phyloP scores from a whole-genome alignment of 2,113 vertebrate genomes.

The Percopsis transmontana region DNA sequence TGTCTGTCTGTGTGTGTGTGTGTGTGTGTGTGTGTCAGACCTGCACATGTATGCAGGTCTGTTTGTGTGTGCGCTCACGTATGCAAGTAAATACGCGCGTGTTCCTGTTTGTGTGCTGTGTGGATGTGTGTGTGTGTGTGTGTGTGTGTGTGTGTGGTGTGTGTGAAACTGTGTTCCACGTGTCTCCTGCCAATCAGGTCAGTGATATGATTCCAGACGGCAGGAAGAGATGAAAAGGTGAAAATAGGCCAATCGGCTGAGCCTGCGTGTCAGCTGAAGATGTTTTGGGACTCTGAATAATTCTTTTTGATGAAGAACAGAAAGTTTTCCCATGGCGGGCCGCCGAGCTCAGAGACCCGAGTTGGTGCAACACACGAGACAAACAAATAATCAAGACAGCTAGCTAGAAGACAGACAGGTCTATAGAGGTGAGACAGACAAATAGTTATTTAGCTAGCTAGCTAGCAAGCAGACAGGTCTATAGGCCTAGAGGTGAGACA shows the following conservation, averaged over 20 bases:
- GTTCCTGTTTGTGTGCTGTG: background rate
- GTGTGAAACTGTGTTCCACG: background rate
- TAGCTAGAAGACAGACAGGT: slow-evolving; percentile 1
- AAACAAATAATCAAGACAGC: too few relatives aligned
- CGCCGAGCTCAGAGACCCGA: background rate
- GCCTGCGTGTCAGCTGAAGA: background rate
- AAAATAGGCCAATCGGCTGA: slow-evolving; percentile 6
- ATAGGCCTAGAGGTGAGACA: too few relatives aligned
- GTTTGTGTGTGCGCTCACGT: background rate
- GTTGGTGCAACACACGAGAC: background rate
- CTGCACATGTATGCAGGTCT: background rate
- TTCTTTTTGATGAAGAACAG: slow-evolving; percentile 10
- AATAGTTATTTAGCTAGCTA: background rate
- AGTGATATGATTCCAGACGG: slow-evolving; percentile 20
- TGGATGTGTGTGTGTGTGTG: background rate
- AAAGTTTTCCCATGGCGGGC: background rate
- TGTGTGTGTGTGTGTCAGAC: background rate
- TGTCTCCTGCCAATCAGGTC: slow-evolving; percentile 10
- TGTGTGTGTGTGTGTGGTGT: slow-evolving; percentile 7
- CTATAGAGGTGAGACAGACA: background rate
- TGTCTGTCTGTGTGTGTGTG: background rate
- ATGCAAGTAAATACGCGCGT: background rate
- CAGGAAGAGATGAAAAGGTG: slow-evolving; percentile 5
- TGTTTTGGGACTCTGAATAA: slow-evolving; percentile 9
- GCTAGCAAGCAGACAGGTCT: slow-evolving; percentile 7